Evolutionary conservation across 2,888 invertebrate species (phyloP).

Genomic region (Thyatira batis): DNA sequence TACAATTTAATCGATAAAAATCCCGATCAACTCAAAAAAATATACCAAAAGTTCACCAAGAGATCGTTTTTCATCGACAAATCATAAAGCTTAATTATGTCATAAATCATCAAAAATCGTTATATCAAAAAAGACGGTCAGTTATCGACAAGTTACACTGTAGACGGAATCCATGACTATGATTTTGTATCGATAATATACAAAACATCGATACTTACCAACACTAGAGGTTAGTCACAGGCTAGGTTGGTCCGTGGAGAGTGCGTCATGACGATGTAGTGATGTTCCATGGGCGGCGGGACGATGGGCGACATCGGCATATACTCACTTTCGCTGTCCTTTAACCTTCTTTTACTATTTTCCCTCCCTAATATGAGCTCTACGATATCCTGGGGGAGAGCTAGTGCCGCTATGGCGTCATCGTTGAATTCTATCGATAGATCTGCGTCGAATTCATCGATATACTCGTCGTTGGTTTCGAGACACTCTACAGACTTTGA

Average conservation of each 20-base stretch:
- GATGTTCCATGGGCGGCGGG: constrained; percentile 59
- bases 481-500: constrained; percentile 72
- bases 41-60: background rate
- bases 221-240: constrained; percentile 37
- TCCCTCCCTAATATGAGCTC: constrained; percentile 62
- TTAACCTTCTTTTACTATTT: constrained; percentile 46
- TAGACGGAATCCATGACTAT: background rate
- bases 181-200: background rate
- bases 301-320: constrained; percentile 72
- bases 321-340: constrained; percentile 60
- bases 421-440: constrained; percentile 61
- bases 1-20: constrained; percentile 14
- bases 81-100: background rate
- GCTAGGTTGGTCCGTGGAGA: constrained; percentile 66
- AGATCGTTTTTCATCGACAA: background rate
- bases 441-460: constrained; percentile 52
- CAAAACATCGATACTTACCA: constrained; percentile 4
- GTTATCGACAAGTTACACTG: background rate
- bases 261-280: constrained; percentile 75
- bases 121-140: background rate
- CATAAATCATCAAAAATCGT: background rate
- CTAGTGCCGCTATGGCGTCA: constrained; percentile 51
- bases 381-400: constrained; percentile 67
- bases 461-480: constrained; percentile 47
- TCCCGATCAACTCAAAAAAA: constrained; percentile 12